Evolutionary conservation across 2,888 invertebrate genomes (phyloP).

Genomic region (Catocala sponsa): DNA sequence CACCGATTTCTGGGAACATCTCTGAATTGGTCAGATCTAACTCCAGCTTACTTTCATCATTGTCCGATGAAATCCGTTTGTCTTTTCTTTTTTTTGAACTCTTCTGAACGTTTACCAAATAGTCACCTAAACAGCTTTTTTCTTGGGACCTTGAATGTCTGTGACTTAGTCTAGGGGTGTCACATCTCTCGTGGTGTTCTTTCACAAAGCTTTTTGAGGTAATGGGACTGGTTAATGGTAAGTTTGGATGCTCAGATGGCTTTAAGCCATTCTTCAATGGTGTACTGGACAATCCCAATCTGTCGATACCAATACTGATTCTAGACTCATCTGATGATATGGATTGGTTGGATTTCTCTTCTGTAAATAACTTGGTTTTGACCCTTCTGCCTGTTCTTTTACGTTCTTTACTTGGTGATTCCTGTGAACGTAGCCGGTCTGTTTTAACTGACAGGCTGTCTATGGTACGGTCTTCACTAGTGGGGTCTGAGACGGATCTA

Average conservation of each 20-base stretch:
- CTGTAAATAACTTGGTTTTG: conserved; percentile 78
- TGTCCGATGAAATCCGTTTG: conserved; percentile 68
- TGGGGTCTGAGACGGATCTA: conserved; percentile 78
- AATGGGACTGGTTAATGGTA: conserved; percentile 68
- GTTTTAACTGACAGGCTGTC: conserved; percentile 67
- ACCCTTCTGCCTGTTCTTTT: conserved; percentile 71
- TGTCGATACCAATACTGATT: conserved; percentile 67
- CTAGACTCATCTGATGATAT: conserved; percentile 76
- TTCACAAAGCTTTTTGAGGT: conserved; percentile 69
- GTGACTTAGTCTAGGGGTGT: conserved; percentile 73
- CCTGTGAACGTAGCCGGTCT: conserved; percentile 67
- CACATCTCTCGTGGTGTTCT: conserved; percentile 70
- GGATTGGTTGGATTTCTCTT: conserved; percentile 69
- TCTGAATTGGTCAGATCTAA: conserved; percentile 78
- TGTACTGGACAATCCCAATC: conserved; percentile 72
- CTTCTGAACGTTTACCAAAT: conserved; percentile 69
- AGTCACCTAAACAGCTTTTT: conserved; percentile 79
- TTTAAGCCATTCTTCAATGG: conserved; percentile 75
- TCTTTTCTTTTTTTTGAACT: conserved; percentile 75
- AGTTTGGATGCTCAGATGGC: conserved; percentile 61
- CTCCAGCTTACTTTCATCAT: conserved; percentile 62
- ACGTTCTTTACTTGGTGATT: conserved; percentile 75
- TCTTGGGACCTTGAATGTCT: conserved; percentile 73
- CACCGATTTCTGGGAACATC: conserved; percentile 80
- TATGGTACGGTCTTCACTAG: conserved; percentile 70